Percentiles rank a stretch among this genome's conserved stretches.
These are phyloP conservation scores for Catocala sponsa DNA, from an alignment of 2,888 invertebrate genomes.

Conservation along the genomic window DNA sequence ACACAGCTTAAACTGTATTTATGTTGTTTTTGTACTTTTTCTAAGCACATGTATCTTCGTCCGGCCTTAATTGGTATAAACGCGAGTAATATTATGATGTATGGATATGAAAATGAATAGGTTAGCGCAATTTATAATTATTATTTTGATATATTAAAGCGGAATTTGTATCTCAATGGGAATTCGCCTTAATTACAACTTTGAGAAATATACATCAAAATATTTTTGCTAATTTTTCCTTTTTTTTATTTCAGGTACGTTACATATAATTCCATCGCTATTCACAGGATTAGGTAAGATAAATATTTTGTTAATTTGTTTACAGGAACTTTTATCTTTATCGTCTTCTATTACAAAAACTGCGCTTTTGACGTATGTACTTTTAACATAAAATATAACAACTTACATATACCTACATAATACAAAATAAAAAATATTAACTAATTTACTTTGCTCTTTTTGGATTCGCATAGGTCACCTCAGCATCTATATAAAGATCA, in stretches of 20 bases:
- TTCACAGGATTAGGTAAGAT: slow-evolving; percentile 29
- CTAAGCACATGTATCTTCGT: slow-evolving; percentile 72
- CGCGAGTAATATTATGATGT: slow-evolving; percentile 74
- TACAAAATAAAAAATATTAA: no score
- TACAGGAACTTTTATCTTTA: neutral
- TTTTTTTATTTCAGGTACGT: slow-evolving; percentile 76
- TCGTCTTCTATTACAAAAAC: neutral
- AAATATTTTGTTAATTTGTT: neutral
- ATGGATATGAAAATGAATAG: slow-evolving; percentile 78
- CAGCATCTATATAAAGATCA: no score
- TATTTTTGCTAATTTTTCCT: slow-evolving; percentile 16
- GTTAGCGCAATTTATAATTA: slow-evolving; percentile 65
- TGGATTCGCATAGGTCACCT: no score
- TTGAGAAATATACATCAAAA: slow-evolving; percentile 25
- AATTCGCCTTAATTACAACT: slow-evolving; percentile 53
- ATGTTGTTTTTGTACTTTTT: slow-evolving; percentile 72
- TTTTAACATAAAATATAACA: no score
- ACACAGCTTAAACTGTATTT: slow-evolving; percentile 80
- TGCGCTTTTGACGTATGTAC: no score
- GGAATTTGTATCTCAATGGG: slow-evolving; percentile 52
- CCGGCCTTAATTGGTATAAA: slow-evolving; percentile 77
- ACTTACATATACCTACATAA: no score
- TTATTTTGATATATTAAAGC: slow-evolving; percentile 65
- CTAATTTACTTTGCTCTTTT: no score
- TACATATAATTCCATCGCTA: neutral